Evolutionary conservation across 2,888 invertebrate species (phyloP).

Genomic region (Pegoplata infirma): DNA sequence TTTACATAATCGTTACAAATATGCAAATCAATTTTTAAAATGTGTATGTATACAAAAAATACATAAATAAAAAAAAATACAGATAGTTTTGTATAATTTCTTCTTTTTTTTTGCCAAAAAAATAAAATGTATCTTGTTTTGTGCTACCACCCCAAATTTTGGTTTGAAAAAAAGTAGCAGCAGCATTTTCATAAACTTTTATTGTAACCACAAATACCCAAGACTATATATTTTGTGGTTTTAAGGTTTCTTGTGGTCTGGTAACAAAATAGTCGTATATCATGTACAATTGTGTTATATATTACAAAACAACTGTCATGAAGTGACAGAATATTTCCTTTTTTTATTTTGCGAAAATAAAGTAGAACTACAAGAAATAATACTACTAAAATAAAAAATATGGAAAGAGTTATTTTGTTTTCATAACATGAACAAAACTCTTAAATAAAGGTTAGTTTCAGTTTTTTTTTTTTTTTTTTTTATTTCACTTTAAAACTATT

Average conservation of each 20-base stretch:
- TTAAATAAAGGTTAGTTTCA: background rate
- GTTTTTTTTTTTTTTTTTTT: too few relatives aligned
- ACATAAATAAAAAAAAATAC: background rate
- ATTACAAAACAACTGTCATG: slow-evolving; percentile 45
- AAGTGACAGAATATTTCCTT: slow-evolving; percentile 38
- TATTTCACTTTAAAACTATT: background rate
- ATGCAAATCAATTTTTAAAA: background rate
- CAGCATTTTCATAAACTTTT: slow-evolving; percentile 18
- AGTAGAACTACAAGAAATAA: background rate
- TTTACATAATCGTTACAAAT: background rate
- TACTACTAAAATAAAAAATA: too few relatives aligned
- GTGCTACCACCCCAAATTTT: background rate
- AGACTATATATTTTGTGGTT: slow-evolving; percentile 35
- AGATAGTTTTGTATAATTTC: background rate
- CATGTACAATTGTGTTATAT: slow-evolving; percentile 26
- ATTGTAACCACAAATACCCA: slow-evolving; percentile 32
- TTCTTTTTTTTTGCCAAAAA: background rate
- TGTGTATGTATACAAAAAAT: too few relatives aligned
- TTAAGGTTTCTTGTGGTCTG: slow-evolving; percentile 38
- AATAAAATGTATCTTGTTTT: background rate
- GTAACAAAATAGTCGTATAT: slow-evolving; percentile 17
- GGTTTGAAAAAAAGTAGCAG: too few relatives aligned
- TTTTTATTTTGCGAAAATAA: background rate
- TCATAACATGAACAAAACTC: background rate
- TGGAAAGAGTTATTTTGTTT: background rate